phyloP scores from a whole-genome alignment of 2,888 invertebrate genomes.

The Cephus pulcher region DNA sequence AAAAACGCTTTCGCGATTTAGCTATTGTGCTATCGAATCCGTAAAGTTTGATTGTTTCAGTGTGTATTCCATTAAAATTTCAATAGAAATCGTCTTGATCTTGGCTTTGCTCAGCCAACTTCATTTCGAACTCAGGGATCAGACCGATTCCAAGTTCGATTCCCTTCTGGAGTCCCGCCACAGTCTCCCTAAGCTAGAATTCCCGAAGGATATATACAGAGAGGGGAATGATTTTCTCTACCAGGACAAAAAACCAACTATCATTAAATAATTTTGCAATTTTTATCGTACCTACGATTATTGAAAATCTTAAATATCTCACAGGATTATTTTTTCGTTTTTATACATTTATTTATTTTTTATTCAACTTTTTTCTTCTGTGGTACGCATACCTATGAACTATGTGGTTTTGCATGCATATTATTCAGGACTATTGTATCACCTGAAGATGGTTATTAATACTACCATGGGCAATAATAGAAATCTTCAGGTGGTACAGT shows the following conservation, averaged over 20 bases:
- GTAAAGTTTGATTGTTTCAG: conserved; percentile 15
- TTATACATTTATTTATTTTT: too few relatives aligned
- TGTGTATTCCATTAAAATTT: conserved; percentile 48
- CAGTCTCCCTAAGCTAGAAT: not conserved
- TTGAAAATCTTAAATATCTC: not conserved
- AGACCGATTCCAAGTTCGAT: conserved; percentile 33
- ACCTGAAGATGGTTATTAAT: too few relatives aligned
- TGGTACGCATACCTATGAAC: too few relatives aligned
- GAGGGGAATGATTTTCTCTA: not conserved
- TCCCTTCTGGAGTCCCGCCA: not conserved
- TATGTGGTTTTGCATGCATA: not conserved
- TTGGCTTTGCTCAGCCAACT: conserved; percentile 22
- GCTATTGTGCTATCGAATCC: conserved; percentile 29
- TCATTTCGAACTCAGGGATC: conserved; percentile 28
- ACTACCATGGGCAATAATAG: too few relatives aligned
- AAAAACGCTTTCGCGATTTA: conserved; percentile 38
- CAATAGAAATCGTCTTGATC: conserved; percentile 42
- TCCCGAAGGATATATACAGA: not conserved
- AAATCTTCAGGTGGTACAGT: too few relatives aligned
- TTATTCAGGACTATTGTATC: not conserved
- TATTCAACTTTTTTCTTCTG: too few relatives aligned
- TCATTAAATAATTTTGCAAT: not conserved
- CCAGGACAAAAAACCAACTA: not conserved
- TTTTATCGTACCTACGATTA: not conserved
- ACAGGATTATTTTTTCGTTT: not conserved